Evolutionary conservation across 2,113 vertebrate genomes (phyloP), one percentile per base, ranked within the genome.

Genomic region (Emydocephalus ijimae): DNA sequence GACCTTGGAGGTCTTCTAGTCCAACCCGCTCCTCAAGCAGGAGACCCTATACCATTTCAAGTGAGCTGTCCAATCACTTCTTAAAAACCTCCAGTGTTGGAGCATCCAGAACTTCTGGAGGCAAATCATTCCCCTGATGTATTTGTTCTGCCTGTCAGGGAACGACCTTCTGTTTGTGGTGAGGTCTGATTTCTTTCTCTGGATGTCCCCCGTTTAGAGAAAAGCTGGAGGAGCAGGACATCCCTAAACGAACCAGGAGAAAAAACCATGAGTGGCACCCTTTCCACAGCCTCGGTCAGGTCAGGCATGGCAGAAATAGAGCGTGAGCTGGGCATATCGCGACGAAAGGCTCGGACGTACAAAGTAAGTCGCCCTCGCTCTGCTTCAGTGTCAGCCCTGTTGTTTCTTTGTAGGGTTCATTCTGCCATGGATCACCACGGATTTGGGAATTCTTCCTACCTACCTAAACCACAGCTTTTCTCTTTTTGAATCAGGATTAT

Each of bases 321-420:
- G 56, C 90, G 54, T 55, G 85, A 86, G 3, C 57, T 87, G 55
- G 89, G 2, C 24, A 9, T 69, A 26, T 12, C 23, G 3, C 0
- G 0, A 12, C 54, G 5, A 3, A 2, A 1, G 29, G 45, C 90
- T 45, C 52, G 86, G 0, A 3, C 34, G 3, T 29, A 0, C 0
- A 93, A 81, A 61, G 96, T 96, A 91, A 89, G 91, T 43, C 18
- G 29, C 14, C 11, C 55, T 59, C 20, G 8, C 64, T 94, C 12
- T 48, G 24, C 45, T 61, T 48, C 23, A 6, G 14, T 14, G 24
- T 59, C 43, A 1, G 1, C 34, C 56, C 34, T 4, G 0, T 89
- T 1, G 23, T 81, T 81, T 81, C 69, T 81, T 8, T 20, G 18
- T 21, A 21, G 18, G 69, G 18, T 3, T 39, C 18, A 1, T 18